A percentile compares a stretch with the other conserved stretches of the same genome.
These are phyloP conservation scores for Piezodorus guildinii DNA, from an alignment of 1,140 invertebrate species.

Conservation along the genomic window DNA sequence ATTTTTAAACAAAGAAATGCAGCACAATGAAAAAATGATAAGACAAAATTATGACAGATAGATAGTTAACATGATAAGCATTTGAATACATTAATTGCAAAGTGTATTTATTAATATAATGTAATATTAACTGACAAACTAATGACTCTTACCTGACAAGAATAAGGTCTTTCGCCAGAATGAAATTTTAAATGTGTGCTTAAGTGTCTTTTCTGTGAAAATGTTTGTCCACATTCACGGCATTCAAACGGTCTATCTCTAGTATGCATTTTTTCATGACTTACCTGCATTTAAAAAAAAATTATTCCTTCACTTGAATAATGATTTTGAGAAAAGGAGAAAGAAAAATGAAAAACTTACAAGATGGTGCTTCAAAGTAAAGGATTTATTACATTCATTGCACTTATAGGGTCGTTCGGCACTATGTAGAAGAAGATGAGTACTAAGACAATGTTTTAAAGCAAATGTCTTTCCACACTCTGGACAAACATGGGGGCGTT, in stretches of 20 bases:
- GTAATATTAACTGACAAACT: too few relatives aligned
- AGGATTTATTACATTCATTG: slow-evolving; percentile 74
- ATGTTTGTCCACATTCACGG: slow-evolving; percentile 64
- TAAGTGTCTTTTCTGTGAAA: slow-evolving; percentile 67
- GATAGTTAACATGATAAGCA: too few relatives aligned
- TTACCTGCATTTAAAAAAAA: slow-evolving; percentile 27
- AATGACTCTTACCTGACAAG: slow-evolving; percentile 46
- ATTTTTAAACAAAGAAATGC: too few relatives aligned
- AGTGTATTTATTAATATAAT: too few relatives aligned
- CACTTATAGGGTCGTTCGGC: slow-evolving; percentile 70
- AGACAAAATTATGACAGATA: too few relatives aligned
- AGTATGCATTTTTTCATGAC: slow-evolving; percentile 44
- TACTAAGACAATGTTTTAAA: slow-evolving; percentile 66
- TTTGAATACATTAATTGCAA: too few relatives aligned
- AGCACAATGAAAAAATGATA: too few relatives aligned
- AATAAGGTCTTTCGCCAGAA: slow-evolving; percentile 73
- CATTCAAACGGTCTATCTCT: slow-evolving; percentile 70
- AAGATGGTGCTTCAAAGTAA: slow-evolving; percentile 52
- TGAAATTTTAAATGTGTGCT: slow-evolving; percentile 78
- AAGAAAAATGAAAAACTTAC: slow-evolving; percentile 25
- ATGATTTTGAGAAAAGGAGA: background rate
- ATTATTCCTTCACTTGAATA: background rate
- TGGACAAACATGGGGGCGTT: slow-evolving; percentile 67
- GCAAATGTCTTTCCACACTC: slow-evolving; percentile 80
- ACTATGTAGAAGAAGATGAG: slow-evolving; percentile 65